Conservation (phyloP, 2,797 vertebrate genomes). For the Nothura maculosa region DNA sequence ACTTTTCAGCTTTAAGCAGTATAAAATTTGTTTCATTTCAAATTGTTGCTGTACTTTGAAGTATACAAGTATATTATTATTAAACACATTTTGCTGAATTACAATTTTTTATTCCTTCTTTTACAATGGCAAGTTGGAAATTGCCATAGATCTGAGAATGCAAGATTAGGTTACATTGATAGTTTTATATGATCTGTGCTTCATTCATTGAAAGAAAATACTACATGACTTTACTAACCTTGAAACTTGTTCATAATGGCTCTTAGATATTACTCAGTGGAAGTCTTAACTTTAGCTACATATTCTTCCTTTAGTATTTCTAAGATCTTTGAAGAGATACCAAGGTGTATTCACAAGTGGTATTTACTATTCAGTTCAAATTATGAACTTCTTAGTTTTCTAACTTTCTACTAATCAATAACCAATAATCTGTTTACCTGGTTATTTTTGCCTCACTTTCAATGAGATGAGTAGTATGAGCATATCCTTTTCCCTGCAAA, state of each 20-base stretch:
- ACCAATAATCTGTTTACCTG: slow-evolving; percentile 34
- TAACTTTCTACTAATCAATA: slow-evolving; percentile 9
- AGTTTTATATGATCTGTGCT: neutral
- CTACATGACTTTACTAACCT: neutral
- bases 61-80: neutral
- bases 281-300: neutral
- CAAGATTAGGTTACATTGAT: neutral
- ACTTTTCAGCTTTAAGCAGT: neutral
- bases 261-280: neutral
- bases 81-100: neutral
- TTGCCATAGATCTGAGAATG: neutral
- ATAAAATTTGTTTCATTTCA: neutral
- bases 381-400: neutral
- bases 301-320: neutral
- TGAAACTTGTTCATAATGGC: neutral
- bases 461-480: neutral
- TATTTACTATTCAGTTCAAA: neutral
- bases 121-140: neutral
- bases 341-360: neutral
- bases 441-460: slow-evolving; percentile 32
- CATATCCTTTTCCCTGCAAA: neutral
- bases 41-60: neutral
- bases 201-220: neutral
- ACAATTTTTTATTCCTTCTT: neutral
- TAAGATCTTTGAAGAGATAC: neutral